Conservation (phyloP, 2,888 invertebrate genomes). For the Drosophila anceps region DNA sequence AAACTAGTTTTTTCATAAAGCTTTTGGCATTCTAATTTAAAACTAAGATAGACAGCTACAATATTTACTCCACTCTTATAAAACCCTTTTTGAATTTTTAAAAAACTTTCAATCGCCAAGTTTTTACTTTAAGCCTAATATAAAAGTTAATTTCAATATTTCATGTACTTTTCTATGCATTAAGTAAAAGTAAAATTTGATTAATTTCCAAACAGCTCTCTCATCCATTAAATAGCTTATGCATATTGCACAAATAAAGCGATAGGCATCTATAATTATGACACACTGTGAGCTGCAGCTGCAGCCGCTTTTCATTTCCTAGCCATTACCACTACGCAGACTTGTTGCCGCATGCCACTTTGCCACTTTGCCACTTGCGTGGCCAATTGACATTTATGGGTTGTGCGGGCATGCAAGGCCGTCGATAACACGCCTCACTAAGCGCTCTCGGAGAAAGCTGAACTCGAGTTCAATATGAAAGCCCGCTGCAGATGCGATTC, state of each 20-base stretch:
- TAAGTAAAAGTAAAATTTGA: not conserved
- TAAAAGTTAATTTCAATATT: not conserved
- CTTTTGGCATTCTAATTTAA: too few species aligned
- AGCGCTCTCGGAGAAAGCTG: conserved; percentile 35
- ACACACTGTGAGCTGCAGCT: conserved; percentile 31
- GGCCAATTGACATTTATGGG: conserved; percentile 75
- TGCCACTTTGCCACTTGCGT: conserved; percentile 45
- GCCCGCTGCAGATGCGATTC: conserved; percentile 29
- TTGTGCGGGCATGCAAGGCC: conserved; percentile 72
- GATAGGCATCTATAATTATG: conserved; percentile 57
- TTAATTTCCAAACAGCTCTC: not conserved
- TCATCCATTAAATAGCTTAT: not conserved
- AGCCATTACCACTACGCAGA: conserved; percentile 40
- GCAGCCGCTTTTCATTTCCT: conserved; percentile 53
- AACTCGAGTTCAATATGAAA: conserved; percentile 19
- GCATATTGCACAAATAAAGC: conserved; percentile 30
- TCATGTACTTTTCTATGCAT: not conserved
- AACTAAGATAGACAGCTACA: too few species aligned
- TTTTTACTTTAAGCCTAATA: too few species aligned
- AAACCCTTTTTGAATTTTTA: too few species aligned
- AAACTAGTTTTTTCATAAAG: too few species aligned
- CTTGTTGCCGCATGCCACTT: conserved; percentile 44
- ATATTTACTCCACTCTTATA: too few species aligned
- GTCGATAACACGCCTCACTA: conserved; percentile 69
- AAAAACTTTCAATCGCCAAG: too few species aligned